Evolutionary conservation across 2,888 invertebrate species (phyloP).

Genomic region (Napeogenes sylphis): DNA sequence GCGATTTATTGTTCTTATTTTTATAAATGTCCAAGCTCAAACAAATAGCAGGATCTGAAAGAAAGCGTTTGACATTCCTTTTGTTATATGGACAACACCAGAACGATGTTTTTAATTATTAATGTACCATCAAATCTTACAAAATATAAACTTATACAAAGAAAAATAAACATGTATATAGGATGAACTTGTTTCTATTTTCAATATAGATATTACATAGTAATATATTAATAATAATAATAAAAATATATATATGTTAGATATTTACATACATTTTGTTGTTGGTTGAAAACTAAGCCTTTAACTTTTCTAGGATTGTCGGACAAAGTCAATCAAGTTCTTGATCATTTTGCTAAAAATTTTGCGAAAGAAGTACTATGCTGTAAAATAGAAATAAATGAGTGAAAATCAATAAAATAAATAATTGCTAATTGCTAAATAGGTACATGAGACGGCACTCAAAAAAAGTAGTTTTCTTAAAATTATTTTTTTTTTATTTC

Average conservation of each 20-base stretch:
- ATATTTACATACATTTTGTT: conserved; percentile 2
- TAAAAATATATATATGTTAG: too few relatives aligned
- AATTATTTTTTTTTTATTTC: too few relatives aligned
- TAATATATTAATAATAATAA: too few relatives aligned
- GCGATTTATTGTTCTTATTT: conserved; percentile 2
- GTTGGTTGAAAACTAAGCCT: conserved; percentile 10
- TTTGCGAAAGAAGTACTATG: not conserved
- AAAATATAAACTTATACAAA: too few relatives aligned
- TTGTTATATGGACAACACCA: conserved; percentile 15
- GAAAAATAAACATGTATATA: too few relatives aligned
- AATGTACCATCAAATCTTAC: too few relatives aligned
- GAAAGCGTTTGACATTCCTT: conserved; percentile 10
- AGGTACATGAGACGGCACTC: too few relatives aligned
- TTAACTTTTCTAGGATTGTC: conserved; percentile 18
- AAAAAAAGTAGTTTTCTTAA: too few relatives aligned
- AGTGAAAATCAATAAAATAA: too few relatives aligned
- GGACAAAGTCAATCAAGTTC: not conserved
- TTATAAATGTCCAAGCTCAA: not conserved
- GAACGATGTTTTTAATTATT: not conserved
- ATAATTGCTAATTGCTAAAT: too few relatives aligned
- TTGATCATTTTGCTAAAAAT: not conserved
- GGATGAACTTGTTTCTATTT: too few relatives aligned
- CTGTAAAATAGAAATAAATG: not conserved
- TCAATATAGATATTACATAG: too few relatives aligned
- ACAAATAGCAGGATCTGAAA: not conserved